phyloP scores from a whole-genome alignment of 2,888 invertebrate species.

The Phaonia tiefii region DNA sequence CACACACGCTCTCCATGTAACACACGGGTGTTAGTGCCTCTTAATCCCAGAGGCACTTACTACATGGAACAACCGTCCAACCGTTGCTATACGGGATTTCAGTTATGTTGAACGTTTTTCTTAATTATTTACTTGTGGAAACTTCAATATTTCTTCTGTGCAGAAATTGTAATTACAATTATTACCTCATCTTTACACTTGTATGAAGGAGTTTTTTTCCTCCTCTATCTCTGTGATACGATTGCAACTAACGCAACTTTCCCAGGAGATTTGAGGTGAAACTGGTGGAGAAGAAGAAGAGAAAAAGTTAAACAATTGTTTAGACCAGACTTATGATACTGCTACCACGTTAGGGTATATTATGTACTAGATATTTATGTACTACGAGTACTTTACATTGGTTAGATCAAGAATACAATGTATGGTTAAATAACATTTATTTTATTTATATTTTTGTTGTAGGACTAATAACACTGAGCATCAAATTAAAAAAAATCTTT shows the following conservation, averaged over 20 bases:
- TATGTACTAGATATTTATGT: too few relatives aligned
- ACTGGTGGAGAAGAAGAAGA: too few relatives aligned
- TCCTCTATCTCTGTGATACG: not conserved
- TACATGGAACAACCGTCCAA: too few relatives aligned
- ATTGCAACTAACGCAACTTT: slow-evolving; percentile 57
- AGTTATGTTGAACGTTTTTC: slow-evolving; percentile 28
- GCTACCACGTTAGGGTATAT: too few relatives aligned
- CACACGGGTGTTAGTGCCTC: not conserved
- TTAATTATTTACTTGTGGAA: slow-evolving; percentile 16
- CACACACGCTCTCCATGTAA: not conserved
- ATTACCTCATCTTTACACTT: not conserved
- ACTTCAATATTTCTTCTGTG: not conserved
- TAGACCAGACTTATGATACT: too few relatives aligned
- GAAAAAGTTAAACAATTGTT: too few relatives aligned
- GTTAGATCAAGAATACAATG: too few relatives aligned
- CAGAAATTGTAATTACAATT: not conserved
- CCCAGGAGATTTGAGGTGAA: slow-evolving; percentile 46
- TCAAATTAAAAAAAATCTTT: too few relatives aligned
- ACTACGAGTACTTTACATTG: too few relatives aligned
- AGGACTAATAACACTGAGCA: too few relatives aligned
- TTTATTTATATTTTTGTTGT: too few relatives aligned
- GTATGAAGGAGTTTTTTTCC: not conserved
- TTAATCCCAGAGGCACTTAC: slow-evolving; percentile 28
- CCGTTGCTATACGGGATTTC: not conserved
- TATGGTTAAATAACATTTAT: too few relatives aligned